Evolutionary conservation across 2,113 vertebrate genomes (phyloP), one percentile per base, ranked within the genome.

Genomic region (Serilophus lunatus): DNA sequence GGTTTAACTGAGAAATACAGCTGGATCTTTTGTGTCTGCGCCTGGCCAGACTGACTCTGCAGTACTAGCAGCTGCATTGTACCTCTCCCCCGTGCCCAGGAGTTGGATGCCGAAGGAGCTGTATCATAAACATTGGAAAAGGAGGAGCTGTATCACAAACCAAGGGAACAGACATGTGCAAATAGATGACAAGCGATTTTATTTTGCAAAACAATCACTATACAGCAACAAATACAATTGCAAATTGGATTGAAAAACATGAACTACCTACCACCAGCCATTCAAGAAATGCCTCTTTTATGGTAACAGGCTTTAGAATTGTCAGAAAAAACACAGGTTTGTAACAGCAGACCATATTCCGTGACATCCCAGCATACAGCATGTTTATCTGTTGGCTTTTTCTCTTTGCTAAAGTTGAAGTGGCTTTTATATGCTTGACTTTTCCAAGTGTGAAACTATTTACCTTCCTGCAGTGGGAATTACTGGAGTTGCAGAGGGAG

Each of bases 151-250:
- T 9, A 18, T 45, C 36, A 26, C 42, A 31, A 75, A 82, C 50
- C 68, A 57, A 28, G 64, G 66, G 71, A 69, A 40, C 66, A 2
- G 2, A 76, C 75, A 84, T 49, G 12, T 31, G 35, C 25, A 3
- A 11, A 71, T 95, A 96, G 97, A 97, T 98, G 98, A 98, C 98
- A 98, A 98, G 98, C 98, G 92, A 97, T 98, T 98, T 98, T 98
- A 98, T 98, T 98, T 98, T 98, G 98, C 98, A 98, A 98, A 98
- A 98, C 98, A 98, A 98, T 98, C 98, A 98, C 98, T 98, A 98
- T 98, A 98, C 98, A 98, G 98, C 98, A 98, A 98, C 98, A 98
- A 98, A 98, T 98, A 98, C 98, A 98, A 98, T 93, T 98, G 98
- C 98, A 98, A 98, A 98, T 98, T 15, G 98, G 98, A 98, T 98